Conservation (phyloP, 2,888 invertebrate species). For the Melangyna quadrimaculata region DNA sequence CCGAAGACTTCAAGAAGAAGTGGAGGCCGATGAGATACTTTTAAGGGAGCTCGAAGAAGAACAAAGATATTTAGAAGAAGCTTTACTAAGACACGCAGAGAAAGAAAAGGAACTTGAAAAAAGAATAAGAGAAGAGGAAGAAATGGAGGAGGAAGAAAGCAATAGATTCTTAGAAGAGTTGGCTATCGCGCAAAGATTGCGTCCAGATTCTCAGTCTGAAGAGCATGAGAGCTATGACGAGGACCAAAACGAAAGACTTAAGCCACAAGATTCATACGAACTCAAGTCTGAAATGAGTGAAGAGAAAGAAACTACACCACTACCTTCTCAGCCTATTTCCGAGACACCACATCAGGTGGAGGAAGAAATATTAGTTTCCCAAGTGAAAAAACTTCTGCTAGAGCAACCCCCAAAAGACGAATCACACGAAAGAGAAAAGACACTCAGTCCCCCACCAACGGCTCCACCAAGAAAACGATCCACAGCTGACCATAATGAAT, state of each 20-base stretch:
- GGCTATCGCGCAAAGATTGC: constrained; percentile 71
- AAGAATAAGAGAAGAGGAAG: constrained; percentile 45
- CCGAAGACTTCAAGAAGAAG: constrained; percentile 73
- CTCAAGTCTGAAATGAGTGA: constrained; percentile 48
- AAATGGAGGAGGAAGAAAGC: constrained; percentile 54
- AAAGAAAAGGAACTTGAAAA: constrained; percentile 19
- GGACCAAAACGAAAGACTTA: constrained; percentile 25
- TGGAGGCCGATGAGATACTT: constrained; percentile 76
- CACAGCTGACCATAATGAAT: constrained; percentile 39
- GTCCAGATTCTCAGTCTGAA: constrained; percentile 7
- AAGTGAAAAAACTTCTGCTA: neutral
- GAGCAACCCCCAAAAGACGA: constrained; percentile 73
- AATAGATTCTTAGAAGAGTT: constrained; percentile 30
- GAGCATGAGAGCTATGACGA: constrained; percentile 46
- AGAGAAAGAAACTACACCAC: constrained; percentile 25
- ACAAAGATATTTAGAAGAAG: constrained; percentile 39
- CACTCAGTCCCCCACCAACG: constrained; percentile 73
- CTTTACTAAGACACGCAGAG: constrained; percentile 21
- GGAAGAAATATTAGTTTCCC: neutral
- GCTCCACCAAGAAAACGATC: constrained; percentile 78
- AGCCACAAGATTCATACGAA: constrained; percentile 31
- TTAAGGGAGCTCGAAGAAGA: constrained; percentile 39
- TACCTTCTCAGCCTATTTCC: neutral
- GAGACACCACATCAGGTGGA: neutral
- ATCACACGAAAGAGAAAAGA: constrained; percentile 73